Evolutionary conservation across 2,113 vertebrate species (phyloP), one percentile per base, ranked within the genome.

Genomic region (pig (Sus scrofa)): DNA sequence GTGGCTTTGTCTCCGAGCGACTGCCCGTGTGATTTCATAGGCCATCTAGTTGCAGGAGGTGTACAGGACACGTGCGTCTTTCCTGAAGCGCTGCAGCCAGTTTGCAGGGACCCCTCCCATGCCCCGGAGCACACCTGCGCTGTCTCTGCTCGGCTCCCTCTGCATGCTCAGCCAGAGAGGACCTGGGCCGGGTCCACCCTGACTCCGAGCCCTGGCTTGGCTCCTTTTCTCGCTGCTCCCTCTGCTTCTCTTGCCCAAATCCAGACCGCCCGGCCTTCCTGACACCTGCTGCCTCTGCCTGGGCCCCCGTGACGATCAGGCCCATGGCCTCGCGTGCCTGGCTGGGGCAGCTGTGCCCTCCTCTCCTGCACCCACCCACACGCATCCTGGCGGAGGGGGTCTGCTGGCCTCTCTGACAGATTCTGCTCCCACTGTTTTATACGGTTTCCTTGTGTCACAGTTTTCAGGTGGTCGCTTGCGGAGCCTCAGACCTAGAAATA

Each of bases 321-420:
- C 20, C 50, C 2, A 1, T 20, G 32, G 44, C 16, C 0, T 0
- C 16, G 16, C 5, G 44, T 44, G 0, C 50, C 74, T 1, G 6
- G 10, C 32, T 0, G 22, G 26, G 74, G 44, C 50, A 14, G 32
- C 39, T 84, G 27, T 60, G 19, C 50, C 58, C 30, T 67, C 30
- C 50, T 60, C 4, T 77, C 50, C 75, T 18, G 30, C 9, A 54
- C 56, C 67, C 44, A 32, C 56, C 54, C 56, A 32, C 32, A 58
- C 58, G 44, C 15, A 6, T 39, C 24, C 24, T 1, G 4, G 70
- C 7, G 2, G 18, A 3, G 52, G 79, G 56, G 15, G 34, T 22
- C 39, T 58, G 90, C 34, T 22, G 68, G 56, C 16, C 3, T 70
- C 77, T 82, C 1, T 32, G 13, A 8, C 30, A 37, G 1, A 15